Evolutionary conservation across 2,888 invertebrate genomes (phyloP), one percentile per base, ranked within the genome.

Genomic region (Agrochola lota): DNA sequence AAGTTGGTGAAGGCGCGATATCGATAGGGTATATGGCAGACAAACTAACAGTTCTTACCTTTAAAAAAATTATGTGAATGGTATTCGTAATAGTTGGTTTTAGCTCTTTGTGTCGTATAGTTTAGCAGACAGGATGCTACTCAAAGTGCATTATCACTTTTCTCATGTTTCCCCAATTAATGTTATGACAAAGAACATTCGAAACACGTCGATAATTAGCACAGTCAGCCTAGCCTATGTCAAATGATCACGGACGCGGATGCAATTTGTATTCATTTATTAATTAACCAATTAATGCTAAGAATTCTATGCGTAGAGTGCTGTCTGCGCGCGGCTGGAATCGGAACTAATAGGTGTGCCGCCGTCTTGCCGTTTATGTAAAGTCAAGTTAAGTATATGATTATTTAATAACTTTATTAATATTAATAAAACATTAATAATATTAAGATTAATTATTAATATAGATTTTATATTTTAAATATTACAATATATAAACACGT

Each of bases 281-380:
- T 71, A 72, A 83, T 66, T 35, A 62, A 49, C 23, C 30, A 55
- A 82, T 71, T 71, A 71, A 43, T 35, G 35, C 23, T 59, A 0
- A 17, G 20, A 57, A 76, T 52, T 15, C 20, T 35, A 67, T 30
- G 68, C 15, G 15, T 67, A 55, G 43, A 43, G 43, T 43, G 43
- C 43, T 43, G 46, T 15, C 15, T 46, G 15, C 46, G 46, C 15
- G 46, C 46, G 15, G 46, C 46, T 15, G 46, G 15, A 46, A 46
- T 46, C 46, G 15, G 46, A 46, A 46, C 46, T 46, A 46, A 46
- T 46, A 46, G 15, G 46, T 46, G 15, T 5, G 46, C 46, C 15
- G 46, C 46, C 46, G 46, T 46, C 5, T 46, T 46, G 46, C 15
- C 15, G 15, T 46, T 46, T 46, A 46, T 15, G 5, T 46, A 15